Conservation (phyloP, 1,140 invertebrate genomes). For the Pogonognathellus flavescens region DNA sequence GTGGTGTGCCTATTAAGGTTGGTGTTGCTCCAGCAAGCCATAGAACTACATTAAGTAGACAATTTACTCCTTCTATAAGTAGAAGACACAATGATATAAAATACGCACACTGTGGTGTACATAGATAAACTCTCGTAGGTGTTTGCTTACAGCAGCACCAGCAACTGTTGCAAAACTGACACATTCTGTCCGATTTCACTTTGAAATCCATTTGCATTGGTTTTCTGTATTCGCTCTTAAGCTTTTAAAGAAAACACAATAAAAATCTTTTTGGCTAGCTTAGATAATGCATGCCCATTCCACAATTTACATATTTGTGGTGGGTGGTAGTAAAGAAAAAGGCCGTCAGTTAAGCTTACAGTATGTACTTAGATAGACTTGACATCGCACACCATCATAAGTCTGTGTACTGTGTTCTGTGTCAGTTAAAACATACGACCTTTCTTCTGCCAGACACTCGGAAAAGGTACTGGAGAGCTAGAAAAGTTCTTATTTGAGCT, state of each 20-base stretch:
- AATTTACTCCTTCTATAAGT: background rate
- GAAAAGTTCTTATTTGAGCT: no score
- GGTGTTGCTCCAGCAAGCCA: background rate
- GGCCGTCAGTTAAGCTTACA: no score
- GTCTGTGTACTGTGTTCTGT: no score
- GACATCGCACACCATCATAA: no score
- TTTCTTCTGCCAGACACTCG: no score
- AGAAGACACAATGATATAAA: background rate
- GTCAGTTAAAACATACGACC: no score
- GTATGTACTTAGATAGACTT: no score
- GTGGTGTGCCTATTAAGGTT: background rate
- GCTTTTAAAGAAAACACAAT: constrained; percentile 25
- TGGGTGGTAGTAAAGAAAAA: no score
- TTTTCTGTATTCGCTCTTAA: constrained; percentile 25
- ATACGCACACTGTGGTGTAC: background rate
- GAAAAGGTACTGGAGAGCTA: no score
- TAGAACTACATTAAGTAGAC: no score
- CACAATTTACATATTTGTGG: no score
- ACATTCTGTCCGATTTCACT: constrained; percentile 29
- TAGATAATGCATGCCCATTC: background rate
- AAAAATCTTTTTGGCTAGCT: constrained; percentile 1
- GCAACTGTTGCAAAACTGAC: constrained; percentile 20
- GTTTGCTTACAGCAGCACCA: no score
- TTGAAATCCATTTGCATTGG: constrained; percentile 30
- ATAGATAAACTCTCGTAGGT: background rate